Evolutionary conservation across 2,888 invertebrate genomes (phyloP), one percentile per base, ranked within the genome.

Genomic region (Dorcus parallelipipedus): DNA sequence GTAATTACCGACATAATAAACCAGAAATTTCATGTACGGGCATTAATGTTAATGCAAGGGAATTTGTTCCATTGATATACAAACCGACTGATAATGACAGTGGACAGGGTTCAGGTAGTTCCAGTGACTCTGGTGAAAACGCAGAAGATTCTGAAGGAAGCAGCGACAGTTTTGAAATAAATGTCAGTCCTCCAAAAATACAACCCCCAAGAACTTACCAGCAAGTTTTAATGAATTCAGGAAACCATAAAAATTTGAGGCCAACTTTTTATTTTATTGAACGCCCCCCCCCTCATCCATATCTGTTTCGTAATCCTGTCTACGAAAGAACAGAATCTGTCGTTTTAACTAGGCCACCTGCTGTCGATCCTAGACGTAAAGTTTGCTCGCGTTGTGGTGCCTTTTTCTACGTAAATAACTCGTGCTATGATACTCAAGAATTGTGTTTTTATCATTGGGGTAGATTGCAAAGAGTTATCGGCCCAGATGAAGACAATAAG

Each of bases 381-480:
- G 93, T 92, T 76, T 84, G 84, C 26, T 83, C 93, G 56, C 93
- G 93, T 79, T 84, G 84, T 60, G 85, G 84, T 67, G 81, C 81
- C 48, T 96, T 93, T 76, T 81, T 84, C 69, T 85, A 93, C 59
- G 84, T 86, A 64, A 42, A 49, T 17, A 83, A 85, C 61, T 90
- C 90, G 38, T 85, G 88, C 71, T 93, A 93, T 74, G 75, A 88
- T 23, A 84, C 84, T 3, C 81, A 84, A 48, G 92, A 93, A 64
- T 81, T 84, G 57, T 99, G 98, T 78, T 73, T 82, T 14, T 93
- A 93, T 76, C 98, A 99, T 75, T 93, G 91, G 89, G 97, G 96
- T 20, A 90, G 91, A 68, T 78, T 89, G 26, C 80, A 81, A 48
- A 77, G 78, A 23, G 79, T 78, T 68, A 58, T 47, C 56, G 14